Percentiles rank a stretch among this genome's conserved stretches.
These are phyloP conservation scores for Mesocricetus auratus DNA, from an alignment of 2,113 vertebrate genomes.

Conservation along the genomic window DNA sequence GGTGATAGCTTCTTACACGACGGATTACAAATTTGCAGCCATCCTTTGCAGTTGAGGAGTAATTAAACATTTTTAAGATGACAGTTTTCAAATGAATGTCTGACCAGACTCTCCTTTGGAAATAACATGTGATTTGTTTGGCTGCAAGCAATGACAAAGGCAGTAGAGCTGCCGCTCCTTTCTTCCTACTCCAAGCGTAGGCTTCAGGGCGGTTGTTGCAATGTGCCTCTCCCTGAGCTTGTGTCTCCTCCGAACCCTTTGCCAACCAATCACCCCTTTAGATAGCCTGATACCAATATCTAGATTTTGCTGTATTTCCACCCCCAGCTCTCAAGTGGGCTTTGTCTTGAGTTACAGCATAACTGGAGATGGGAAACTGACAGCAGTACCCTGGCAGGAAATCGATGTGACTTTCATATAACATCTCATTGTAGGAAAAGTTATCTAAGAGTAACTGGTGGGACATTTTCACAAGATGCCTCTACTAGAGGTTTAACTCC, in stretches of 20 bases:
- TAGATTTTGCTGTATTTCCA: neutral
- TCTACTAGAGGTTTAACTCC: neutral
- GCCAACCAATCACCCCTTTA: neutral
- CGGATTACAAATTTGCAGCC: conserved; percentile 74
- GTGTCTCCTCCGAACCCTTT: accelerated
- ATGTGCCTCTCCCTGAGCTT: neutral
- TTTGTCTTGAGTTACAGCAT: conserved; percentile 17
- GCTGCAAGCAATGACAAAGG: conserved; percentile 51
- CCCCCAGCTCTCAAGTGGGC: neutral
- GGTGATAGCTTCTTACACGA: conserved; percentile 75
- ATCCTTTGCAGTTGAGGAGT: conserved; percentile 80
- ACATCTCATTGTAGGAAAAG: neutral
- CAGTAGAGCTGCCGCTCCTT: neutral
- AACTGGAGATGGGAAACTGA: neutral
- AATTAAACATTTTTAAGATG: conserved; percentile 85
- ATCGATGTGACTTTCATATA: neutral
- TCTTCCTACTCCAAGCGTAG: neutral
- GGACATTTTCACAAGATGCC: neutral
- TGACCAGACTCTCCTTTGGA: conserved; percentile 77
- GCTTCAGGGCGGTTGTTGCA: neutral
- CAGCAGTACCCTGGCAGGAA: neutral
- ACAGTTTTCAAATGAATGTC: conserved; percentile 82
- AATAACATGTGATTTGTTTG: conserved; percentile 80
- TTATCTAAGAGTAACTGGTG: neutral
- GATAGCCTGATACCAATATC: neutral